These are phyloP conservation scores for Chirona hameri DNA, from an alignment of 2,888 invertebrate genomes.

Conservation along the genomic window DNA sequence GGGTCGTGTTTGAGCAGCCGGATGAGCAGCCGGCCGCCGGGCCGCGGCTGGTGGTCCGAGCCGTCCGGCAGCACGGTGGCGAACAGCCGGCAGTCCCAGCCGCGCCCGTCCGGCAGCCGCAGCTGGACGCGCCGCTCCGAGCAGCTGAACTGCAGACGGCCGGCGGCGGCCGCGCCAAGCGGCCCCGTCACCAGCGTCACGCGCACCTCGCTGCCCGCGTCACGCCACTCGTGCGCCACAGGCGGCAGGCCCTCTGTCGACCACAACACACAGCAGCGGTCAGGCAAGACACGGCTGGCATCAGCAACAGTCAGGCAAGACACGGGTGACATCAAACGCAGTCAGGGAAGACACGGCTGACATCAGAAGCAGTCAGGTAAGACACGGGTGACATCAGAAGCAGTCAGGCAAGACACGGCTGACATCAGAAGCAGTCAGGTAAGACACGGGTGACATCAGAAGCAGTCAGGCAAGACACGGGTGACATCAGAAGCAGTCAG, in stretches of 20 bases:
- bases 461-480: too few relatives aligned
- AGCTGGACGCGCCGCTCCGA: background rate
- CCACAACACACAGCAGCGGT: background rate
- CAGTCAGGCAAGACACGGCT: background rate
- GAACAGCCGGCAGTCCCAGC: constrained; percentile 34
- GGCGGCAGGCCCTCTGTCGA: background rate
- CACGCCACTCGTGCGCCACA: constrained; percentile 2
- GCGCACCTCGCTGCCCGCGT: constrained; percentile 9
- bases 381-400: too few relatives aligned
- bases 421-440: background rate
- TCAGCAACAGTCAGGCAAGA: too few relatives aligned
- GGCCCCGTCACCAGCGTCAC: background rate
- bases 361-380: background rate
- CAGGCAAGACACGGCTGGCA: background rate
- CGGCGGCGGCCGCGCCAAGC: background rate
- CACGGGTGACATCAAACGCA: background rate
- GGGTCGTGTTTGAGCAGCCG: constrained; percentile 38
- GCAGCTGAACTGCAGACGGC: background rate
- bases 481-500: too few relatives aligned
- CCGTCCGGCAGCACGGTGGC: constrained; percentile 35
- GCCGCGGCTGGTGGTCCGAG: constrained; percentile 32
- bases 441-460: too few relatives aligned
- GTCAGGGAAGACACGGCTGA: background rate
- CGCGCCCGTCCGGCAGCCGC: constrained; percentile 35
- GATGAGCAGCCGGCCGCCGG: constrained; percentile 32